Evolutionary conservation across 2,113 vertebrate species (phyloP).

Genomic region (Amblyopsis rosae): DNA sequence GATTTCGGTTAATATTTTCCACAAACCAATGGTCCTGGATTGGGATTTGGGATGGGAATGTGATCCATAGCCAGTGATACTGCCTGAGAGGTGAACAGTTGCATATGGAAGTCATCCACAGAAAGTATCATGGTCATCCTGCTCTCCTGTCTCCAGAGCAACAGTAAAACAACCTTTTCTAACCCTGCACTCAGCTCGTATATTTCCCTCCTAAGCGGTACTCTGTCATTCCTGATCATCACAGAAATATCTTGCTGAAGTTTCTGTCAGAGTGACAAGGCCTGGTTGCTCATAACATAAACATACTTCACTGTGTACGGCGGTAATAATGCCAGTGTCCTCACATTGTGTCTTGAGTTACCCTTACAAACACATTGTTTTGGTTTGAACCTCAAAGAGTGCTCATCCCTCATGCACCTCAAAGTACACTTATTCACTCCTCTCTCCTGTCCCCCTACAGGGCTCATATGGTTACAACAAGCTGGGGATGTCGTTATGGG

Average conservation of each 20-base stretch:
- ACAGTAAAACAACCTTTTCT: slow-evolving; percentile 35
- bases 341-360: too few relatives aligned
- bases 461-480: too few relatives aligned
- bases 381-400: too few relatives aligned
- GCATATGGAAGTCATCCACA: slow-evolving; percentile 68
- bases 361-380: too few relatives aligned
- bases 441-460: too few relatives aligned
- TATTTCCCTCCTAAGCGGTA: background rate
- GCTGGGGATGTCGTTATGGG: too few relatives aligned
- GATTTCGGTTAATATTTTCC: slow-evolving; percentile 55
- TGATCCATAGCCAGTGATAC: slow-evolving; percentile 54
- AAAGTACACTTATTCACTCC: too few relatives aligned
- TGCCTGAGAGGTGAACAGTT: slow-evolving; percentile 20
- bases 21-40: slow-evolving; percentile 40
- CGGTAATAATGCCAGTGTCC: too few relatives aligned
- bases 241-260: background rate
- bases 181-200: background rate
- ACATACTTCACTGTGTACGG: too few relatives aligned
- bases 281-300: too few relatives aligned
- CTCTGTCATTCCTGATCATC: background rate
- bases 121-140: slow-evolving; percentile 68
- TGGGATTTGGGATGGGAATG: slow-evolving; percentile 53
- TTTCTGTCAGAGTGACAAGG: too few relatives aligned
- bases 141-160: slow-evolving; percentile 53
- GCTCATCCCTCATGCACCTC: too few relatives aligned